A percentile compares a stretch with the other conserved stretches of the same genome.
These are phyloP conservation scores for Drosophila kanekoi DNA, from an alignment of 2,888 invertebrate species.

Conservation along the genomic window DNA sequence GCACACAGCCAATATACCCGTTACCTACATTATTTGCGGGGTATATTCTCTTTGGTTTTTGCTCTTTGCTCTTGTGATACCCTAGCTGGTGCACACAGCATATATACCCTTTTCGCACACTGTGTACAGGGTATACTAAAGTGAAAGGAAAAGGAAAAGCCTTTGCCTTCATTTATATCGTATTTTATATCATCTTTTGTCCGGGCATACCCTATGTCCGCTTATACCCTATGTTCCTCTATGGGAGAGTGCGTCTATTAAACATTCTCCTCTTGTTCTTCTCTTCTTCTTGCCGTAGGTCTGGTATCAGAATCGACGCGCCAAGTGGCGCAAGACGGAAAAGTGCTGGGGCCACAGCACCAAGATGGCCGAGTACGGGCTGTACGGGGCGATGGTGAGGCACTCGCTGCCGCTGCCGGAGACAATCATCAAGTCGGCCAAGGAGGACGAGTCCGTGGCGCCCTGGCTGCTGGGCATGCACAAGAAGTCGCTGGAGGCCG, in stretches of 20 bases:
- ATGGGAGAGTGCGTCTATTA: not conserved
- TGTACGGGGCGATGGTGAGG: constrained; percentile 99
- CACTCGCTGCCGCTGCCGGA: constrained; percentile 99
- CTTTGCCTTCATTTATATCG: no score
- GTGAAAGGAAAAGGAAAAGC: no score
- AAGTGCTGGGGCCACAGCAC: constrained; percentile 99
- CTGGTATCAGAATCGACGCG: constrained; percentile 97
- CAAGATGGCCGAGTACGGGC: constrained; percentile 99
- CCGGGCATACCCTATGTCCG: no score
- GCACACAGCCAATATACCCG: no score
- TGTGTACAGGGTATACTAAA: no score
- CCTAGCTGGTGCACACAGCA: no score
- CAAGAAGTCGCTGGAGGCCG: constrained; percentile 98
- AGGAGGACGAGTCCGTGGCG: constrained; percentile 98
- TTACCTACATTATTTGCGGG: no score
- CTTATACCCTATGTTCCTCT: not conserved
- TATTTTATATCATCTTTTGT: no score
- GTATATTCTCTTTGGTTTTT: no score
- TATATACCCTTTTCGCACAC: no score
- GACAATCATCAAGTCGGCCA: constrained; percentile 98
- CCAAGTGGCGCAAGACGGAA: constrained; percentile 99
- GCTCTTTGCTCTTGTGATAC: no score
- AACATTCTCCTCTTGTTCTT: not conserved
- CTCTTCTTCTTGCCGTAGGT: constrained; percentile 88
- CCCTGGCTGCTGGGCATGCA: constrained; percentile 99